Evolutionary conservation across 2,797 vertebrate genomes (phyloP).

Genomic region (Pempheris klunzingeri): DNA sequence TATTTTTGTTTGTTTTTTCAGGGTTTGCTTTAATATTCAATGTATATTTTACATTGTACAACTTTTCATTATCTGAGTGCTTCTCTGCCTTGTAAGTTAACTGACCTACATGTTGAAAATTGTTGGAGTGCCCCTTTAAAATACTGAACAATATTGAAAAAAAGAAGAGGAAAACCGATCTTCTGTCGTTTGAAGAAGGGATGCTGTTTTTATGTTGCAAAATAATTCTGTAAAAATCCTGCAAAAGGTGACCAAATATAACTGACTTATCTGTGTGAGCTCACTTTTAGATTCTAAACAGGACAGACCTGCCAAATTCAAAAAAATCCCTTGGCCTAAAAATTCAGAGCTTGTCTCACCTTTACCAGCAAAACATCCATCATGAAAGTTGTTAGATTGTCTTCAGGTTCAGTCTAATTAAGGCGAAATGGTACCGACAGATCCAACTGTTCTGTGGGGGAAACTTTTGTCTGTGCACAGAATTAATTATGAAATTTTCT

Average conservation of each 20-base stretch:
- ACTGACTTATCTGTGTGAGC: background rate
- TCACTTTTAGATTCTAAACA: background rate
- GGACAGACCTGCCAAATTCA: background rate
- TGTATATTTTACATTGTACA: too few relatives aligned
- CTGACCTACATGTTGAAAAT: too few relatives aligned
- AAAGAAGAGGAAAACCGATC: too few relatives aligned
- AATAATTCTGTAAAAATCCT: background rate
- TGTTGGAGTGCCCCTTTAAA: too few relatives aligned
- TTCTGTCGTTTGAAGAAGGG: background rate
- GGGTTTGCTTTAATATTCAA: too few relatives aligned
- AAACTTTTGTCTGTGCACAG: background rate
- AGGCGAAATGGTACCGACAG: slow-evolving; percentile 26
- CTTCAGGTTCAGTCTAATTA: slow-evolving; percentile 45
- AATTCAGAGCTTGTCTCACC: background rate
- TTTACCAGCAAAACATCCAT: slow-evolving; percentile 17
- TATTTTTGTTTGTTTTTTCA: too few relatives aligned
- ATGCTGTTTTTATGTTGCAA: background rate
- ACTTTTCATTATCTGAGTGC: too few relatives aligned
- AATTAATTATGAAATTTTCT: slow-evolving; percentile 2
- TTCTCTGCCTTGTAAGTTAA: too few relatives aligned
- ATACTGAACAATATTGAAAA: background rate
- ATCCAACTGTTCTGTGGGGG: slow-evolving; percentile 2
- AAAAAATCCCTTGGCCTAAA: slow-evolving; percentile 34
- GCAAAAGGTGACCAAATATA: background rate
- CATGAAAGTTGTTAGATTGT: slow-evolving; percentile 10